A percentile compares a stretch with the other conserved stretches of the same genome.
Evolutionary conservation across 2,113 vertebrate genomes (phyloP).

Genomic region (Pygoscelis adeliae): DNA sequence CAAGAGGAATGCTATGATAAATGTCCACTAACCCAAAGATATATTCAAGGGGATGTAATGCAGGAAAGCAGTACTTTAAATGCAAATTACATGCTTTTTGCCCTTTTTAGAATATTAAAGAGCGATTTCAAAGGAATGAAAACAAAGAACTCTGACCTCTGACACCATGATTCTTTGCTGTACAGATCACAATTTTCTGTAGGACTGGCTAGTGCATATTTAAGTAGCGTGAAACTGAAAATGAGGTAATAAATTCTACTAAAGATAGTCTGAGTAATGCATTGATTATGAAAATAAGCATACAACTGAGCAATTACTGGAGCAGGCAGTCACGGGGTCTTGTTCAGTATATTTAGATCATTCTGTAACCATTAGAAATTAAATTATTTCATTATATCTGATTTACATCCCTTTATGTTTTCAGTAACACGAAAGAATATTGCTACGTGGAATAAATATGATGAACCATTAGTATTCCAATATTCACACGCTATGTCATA

Average conservation of each 20-base stretch:
- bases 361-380: conserved; percentile 60
- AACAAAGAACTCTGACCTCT: conserved; percentile 76
- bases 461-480: conserved; percentile 30
- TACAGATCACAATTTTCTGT: conserved; percentile 66
- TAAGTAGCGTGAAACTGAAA: conserved; percentile 72
- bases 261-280: conserved; percentile 59
- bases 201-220: conserved; percentile 62
- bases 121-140: conserved; percentile 69
- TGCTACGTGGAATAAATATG: conserved; percentile 31
- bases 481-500: background rate
- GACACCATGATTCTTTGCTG: conserved; percentile 62
- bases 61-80: conserved; percentile 66
- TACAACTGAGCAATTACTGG: conserved; percentile 64
- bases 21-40: conserved; percentile 72
- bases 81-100: conserved; percentile 75
- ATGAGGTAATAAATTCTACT: conserved; percentile 72
- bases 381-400: conserved; percentile 65
- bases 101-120: conserved; percentile 74
- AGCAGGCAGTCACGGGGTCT: conserved; percentile 23
- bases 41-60: conserved; percentile 59
- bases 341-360: conserved; percentile 60
- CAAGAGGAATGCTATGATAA: conserved; percentile 72
- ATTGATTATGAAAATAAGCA: conserved; percentile 71
- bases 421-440: conserved; percentile 52
- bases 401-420: conserved; percentile 52